Evolutionary conservation across 1,140 invertebrate genomes (phyloP).

Genomic region (Colletes gigas): DNA sequence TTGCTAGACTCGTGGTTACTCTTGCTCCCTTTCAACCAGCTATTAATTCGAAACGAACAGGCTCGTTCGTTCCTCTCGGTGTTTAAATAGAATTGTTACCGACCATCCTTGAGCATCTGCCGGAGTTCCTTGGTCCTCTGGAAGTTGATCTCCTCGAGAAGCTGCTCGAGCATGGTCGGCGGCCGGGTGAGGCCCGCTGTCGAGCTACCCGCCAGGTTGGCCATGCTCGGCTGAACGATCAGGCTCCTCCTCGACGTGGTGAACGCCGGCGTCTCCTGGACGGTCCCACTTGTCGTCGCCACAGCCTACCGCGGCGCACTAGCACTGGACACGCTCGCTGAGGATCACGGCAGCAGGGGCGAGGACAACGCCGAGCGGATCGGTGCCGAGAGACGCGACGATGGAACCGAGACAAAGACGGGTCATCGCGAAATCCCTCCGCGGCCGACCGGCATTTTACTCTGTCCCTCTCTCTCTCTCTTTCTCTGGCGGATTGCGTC

Average conservation of each 20-base stretch:
- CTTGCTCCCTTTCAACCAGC: too few species aligned
- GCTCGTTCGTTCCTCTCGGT: too few species aligned
- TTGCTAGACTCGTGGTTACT: neutral
- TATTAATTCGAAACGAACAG: too few species aligned
- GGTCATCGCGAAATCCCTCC: constrained; percentile 26
- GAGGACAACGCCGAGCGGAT: constrained; percentile 14
- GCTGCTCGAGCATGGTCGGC: constrained; percentile 90
- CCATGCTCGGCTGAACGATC: constrained; percentile 60
- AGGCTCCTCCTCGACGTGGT: neutral
- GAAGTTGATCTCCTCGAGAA: constrained; percentile 94
- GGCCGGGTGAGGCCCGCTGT: constrained; percentile 83
- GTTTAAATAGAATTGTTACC: constrained; percentile 55
- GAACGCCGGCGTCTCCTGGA: constrained; percentile 6
- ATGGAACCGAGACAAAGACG: neutral
- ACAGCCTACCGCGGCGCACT: neutral
- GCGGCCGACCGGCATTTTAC: neutral
- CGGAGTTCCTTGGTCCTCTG: constrained; percentile 94
- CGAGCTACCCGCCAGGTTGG: constrained; percentile 72
- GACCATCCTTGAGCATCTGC: constrained; percentile 92
- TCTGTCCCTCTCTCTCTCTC: constrained; percentile 5
- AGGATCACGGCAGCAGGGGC: constrained; percentile 30
- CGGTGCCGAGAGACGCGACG: constrained; percentile 8
- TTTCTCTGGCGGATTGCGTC: neutral
- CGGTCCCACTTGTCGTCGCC: constrained; percentile 14
- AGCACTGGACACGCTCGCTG: neutral